Percentiles rank a stretch among this genome's conserved stretches.
Evolutionary conservation across 2,113 vertebrate genomes (phyloP).

Genomic region (Heterocephalus glaber): DNA sequence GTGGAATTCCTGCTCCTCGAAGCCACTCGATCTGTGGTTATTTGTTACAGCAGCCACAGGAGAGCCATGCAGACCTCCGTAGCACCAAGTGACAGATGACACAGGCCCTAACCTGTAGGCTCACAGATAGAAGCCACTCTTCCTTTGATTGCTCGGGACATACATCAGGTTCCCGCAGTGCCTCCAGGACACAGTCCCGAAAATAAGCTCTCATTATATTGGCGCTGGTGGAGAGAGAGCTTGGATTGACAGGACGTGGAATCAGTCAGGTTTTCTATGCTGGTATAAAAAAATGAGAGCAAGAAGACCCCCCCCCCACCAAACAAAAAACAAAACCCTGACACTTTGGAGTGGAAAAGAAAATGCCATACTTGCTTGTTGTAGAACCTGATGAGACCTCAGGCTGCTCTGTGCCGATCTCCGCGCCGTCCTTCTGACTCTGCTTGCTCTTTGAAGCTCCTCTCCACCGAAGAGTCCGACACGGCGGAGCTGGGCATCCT

Average conservation of each 20-base stretch:
- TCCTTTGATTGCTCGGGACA: not conserved
- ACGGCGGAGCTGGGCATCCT: fast-evolving
- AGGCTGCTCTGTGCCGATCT: not conserved
- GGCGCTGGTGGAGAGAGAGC: not conserved
- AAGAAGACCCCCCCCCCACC: too few relatives aligned
- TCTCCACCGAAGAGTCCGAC: fast-evolving
- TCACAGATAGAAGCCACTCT: not conserved
- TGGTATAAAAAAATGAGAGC: not conserved
- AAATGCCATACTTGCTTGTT: not conserved
- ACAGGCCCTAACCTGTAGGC: not conserved
- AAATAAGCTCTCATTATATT: not conserved
- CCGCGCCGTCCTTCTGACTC: fast-evolving
- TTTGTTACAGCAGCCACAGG: not conserved
- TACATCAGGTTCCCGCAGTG: not conserved
- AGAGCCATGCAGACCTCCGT: too few relatives aligned
- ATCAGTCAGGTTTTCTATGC: not conserved
- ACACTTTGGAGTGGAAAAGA: not conserved
- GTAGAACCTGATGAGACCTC: not conserved
- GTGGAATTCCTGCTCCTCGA: not conserved
- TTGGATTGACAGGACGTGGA: not conserved
- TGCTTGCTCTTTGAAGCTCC: not conserved
- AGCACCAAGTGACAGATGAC: not conserved
- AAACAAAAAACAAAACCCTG: not conserved
- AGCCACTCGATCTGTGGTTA: fast-evolving
- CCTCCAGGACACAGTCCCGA: not conserved